Conservation (phyloP, 2,888 invertebrate species). For the Folsomia candida region DNA sequence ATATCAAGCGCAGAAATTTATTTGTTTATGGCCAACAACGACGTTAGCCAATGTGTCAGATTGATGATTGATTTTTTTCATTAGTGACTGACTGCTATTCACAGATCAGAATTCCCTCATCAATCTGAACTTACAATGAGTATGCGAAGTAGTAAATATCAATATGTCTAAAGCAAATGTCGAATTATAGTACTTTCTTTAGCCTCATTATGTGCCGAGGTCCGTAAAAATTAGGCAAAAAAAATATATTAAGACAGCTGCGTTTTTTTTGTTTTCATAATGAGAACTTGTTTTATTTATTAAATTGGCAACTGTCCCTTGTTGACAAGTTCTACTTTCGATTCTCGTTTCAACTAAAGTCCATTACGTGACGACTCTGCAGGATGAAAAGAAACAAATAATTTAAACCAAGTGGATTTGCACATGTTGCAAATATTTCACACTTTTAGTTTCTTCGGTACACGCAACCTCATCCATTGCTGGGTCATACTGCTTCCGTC, state of each 20-base stretch:
- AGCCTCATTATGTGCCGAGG: background rate
- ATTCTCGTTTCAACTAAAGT: background rate
- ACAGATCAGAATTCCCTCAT: background rate
- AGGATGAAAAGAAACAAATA: background rate
- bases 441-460: no score
- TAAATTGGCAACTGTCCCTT: background rate
- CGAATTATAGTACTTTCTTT: background rate
- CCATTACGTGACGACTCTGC: no score
- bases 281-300: background rate
- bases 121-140: background rate
- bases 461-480: no score
- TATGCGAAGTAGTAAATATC: background rate
- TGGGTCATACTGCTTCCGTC: no score
- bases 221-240: no score
- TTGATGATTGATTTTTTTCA: background rate
- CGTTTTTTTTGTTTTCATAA: background rate
- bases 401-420: background rate
- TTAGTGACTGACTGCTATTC: background rate
- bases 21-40: background rate
- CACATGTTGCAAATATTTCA: background rate
- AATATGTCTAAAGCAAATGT: no score
- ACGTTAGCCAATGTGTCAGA: background rate
- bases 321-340: background rate
- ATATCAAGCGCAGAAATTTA: no score
- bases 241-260: background rate